Conservation (phyloP, 2,113 vertebrate species). For the Serilophus lunatus region DNA sequence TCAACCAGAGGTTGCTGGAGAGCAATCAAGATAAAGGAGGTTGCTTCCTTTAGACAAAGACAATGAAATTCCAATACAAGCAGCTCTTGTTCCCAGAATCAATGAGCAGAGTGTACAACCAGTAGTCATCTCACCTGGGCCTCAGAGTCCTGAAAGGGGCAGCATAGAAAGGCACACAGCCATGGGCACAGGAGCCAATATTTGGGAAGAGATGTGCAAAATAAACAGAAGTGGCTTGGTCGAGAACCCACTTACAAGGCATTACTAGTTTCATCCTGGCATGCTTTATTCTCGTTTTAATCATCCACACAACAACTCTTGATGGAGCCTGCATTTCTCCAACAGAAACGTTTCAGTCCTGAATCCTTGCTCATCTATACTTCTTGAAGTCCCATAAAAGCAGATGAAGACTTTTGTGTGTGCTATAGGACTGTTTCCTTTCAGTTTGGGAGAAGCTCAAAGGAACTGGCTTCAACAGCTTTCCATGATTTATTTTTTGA, state of each 20-base stretch:
- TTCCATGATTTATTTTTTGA: conserved; percentile 22
- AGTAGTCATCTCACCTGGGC: not conserved
- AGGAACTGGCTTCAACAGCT: not conserved
- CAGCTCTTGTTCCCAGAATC: not conserved
- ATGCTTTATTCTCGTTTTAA: not conserved
- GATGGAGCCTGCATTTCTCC: not conserved
- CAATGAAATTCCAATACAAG: not conserved
- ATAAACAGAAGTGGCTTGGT: not conserved
- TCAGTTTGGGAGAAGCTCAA: not conserved
- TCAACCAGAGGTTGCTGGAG: not conserved
- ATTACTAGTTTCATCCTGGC: not conserved
- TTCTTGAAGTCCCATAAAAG: not conserved
- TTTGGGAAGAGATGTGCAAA: not conserved
- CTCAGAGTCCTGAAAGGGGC: not conserved
- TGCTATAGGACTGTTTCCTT: not conserved
- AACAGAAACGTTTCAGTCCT: not conserved
- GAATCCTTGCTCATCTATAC: not conserved
- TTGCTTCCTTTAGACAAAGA: not conserved
- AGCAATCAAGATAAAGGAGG: not conserved
- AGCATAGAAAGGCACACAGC: not conserved
- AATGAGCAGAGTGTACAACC: not conserved
- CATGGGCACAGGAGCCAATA: not conserved
- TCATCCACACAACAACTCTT: not conserved
- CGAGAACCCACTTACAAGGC: not conserved
- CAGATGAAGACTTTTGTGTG: not conserved